phyloP scores from a whole-genome alignment of 2,888 invertebrate species.

The Amitus sp. region DNA sequence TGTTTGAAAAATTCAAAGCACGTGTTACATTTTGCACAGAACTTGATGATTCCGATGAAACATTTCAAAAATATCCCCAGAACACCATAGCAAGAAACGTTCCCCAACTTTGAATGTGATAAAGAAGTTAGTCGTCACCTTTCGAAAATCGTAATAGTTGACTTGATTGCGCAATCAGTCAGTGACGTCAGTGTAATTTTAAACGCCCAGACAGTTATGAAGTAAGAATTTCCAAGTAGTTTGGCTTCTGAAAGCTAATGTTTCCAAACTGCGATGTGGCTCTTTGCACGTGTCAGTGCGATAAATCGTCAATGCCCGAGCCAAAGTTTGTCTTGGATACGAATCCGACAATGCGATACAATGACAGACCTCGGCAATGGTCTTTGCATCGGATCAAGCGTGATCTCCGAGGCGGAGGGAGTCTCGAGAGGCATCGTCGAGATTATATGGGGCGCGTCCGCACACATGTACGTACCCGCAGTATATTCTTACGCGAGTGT shows the following conservation, averaged over 20 bases:
- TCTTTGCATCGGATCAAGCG: constrained; percentile 43
- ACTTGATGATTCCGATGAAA: no score
- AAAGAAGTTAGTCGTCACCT: no score
- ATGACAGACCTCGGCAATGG: constrained; percentile 37
- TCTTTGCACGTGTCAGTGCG: constrained; percentile 59
- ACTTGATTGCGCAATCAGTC: no score
- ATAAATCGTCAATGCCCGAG: constrained; percentile 63
- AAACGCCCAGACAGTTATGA: not conserved
- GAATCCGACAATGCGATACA: constrained; percentile 39
- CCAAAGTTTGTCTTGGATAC: constrained; percentile 59
- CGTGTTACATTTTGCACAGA: no score
- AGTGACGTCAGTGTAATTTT: not conserved
- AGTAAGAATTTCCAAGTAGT: not conserved
- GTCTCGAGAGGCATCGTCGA: constrained; percentile 59
- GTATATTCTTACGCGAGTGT: constrained; percentile 30
- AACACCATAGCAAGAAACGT: no score
- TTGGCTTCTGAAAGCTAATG: not conserved
- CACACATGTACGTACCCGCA: constrained; percentile 38
- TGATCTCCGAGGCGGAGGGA: constrained; percentile 46
- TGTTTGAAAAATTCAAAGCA: no score
- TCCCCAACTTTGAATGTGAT: no score
- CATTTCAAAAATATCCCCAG: no score
- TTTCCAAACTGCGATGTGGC: not conserved
- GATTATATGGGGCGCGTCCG: constrained; percentile 64
- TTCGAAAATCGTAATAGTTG: no score